Percentiles rank a stretch among this genome's conserved stretches.
Conservation (phyloP, 2,888 invertebrate species). For the Amorpha juglandis region DNA sequence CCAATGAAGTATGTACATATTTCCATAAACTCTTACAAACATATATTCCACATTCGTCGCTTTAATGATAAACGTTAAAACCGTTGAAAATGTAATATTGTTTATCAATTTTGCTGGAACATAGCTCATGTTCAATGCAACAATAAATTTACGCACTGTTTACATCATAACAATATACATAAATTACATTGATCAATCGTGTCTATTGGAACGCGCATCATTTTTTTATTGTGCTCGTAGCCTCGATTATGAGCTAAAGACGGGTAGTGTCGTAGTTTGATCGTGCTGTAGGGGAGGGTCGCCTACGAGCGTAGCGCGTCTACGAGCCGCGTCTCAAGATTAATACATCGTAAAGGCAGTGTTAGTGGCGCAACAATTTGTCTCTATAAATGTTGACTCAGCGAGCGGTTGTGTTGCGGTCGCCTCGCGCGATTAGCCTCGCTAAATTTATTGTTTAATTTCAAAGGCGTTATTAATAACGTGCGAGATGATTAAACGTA, state of each 20-base stretch:
- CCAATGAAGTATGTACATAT: no score
- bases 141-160: no score
- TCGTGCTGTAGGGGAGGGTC: constrained; percentile 45
- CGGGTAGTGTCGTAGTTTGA: constrained; percentile 44
- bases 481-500: constrained; percentile 79
- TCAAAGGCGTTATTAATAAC: constrained; percentile 83
- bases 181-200: no score
- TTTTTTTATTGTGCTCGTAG: not conserved
- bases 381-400: constrained; percentile 85
- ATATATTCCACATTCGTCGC: no score
- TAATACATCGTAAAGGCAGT: constrained; percentile 78
- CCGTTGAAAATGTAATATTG: no score
- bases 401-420: constrained; percentile 72
- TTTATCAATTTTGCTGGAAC: no score
- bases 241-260: not conserved
- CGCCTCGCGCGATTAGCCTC: constrained; percentile 79
- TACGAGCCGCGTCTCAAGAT: constrained; percentile 69
- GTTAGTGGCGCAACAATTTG: constrained; percentile 82
- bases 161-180: no score
- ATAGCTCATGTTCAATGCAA: no score
- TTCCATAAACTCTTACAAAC: no score
- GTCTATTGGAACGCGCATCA: no score
- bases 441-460: constrained; percentile 84
- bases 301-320: constrained; percentile 56
- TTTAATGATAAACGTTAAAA: no score